Percentiles rank a stretch among this genome's conserved stretches.
Conservation (phyloP, 1,140 invertebrate genomes). For the Platorchestia sp. region DNA sequence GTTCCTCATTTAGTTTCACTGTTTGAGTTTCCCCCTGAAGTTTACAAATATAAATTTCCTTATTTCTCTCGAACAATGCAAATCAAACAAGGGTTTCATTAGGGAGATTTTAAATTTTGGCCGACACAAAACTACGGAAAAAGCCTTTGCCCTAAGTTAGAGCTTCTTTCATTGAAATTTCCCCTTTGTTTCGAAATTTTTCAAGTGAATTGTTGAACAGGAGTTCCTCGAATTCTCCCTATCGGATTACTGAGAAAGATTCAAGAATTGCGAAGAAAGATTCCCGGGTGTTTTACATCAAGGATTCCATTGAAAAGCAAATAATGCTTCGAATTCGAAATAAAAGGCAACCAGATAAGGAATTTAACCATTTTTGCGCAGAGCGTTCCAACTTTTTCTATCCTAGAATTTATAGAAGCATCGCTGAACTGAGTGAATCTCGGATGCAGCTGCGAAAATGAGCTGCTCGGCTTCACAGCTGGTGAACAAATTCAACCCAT, state of each 20-base stretch:
- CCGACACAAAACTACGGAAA: not conserved
- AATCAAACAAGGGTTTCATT: not conserved
- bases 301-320: not conserved
- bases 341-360: not conserved
- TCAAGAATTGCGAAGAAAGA: not conserved
- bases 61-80: not conserved
- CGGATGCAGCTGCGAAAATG: not conserved
- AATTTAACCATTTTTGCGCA: not conserved
- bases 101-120: not conserved
- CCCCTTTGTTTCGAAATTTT: conserved; percentile 4
- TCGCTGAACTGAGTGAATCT: not conserved
- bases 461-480: too few species aligned
- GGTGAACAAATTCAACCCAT: too few species aligned
- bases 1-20: not conserved
- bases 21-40: not conserved
- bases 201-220: not conserved
- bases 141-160: not conserved
- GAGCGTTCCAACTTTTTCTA: not conserved
- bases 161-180: conserved; percentile 24
- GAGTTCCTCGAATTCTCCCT: not conserved
- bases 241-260: conserved; percentile 27
- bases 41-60: not conserved
- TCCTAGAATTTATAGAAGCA: not conserved
- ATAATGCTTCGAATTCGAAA: not conserved
- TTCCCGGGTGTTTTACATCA: not conserved